Conservation (phyloP, 1,140 invertebrate genomes). For the Zelostemma sp. region DNA sequence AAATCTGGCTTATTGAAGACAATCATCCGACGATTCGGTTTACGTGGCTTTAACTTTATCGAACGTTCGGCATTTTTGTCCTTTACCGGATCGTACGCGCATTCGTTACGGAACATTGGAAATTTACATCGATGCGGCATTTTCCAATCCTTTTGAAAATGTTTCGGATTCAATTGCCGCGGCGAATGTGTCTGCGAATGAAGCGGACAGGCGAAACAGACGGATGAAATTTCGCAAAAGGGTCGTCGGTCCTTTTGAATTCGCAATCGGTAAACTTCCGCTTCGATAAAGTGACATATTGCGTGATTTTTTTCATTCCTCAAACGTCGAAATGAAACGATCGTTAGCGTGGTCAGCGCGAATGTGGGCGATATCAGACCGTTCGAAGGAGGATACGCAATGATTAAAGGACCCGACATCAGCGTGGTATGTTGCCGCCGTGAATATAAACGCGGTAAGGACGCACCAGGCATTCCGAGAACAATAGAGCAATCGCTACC, state of each 20-base stretch:
- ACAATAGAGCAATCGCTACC: constrained; percentile 45
- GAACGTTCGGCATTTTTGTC: too few relatives aligned
- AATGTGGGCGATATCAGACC: constrained; percentile 3
- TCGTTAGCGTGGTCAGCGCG: neutral
- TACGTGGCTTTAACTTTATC: too few relatives aligned
- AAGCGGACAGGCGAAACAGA: neutral
- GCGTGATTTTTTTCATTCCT: neutral
- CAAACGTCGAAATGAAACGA: neutral
- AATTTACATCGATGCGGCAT: too few relatives aligned
- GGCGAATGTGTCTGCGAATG: neutral
- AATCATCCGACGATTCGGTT: too few relatives aligned
- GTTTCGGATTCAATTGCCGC: too few relatives aligned
- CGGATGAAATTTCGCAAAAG: neutral
- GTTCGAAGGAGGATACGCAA: neutral
- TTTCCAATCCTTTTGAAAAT: too few relatives aligned
- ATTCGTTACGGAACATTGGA: too few relatives aligned
- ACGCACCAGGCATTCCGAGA: constrained; percentile 25
- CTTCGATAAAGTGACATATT: neutral
- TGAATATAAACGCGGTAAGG: constrained; percentile 7
- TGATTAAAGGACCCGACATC: constrained; percentile 7
- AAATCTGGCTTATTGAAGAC: neutral
- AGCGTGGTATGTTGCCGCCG: neutral
- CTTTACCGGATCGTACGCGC: too few relatives aligned
- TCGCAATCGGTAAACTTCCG: neutral
- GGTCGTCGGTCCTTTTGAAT: neutral